Base-by-base conservation (phyloP, 2,888 invertebrate genomes). In the Harpalus rufipes region DNA sequence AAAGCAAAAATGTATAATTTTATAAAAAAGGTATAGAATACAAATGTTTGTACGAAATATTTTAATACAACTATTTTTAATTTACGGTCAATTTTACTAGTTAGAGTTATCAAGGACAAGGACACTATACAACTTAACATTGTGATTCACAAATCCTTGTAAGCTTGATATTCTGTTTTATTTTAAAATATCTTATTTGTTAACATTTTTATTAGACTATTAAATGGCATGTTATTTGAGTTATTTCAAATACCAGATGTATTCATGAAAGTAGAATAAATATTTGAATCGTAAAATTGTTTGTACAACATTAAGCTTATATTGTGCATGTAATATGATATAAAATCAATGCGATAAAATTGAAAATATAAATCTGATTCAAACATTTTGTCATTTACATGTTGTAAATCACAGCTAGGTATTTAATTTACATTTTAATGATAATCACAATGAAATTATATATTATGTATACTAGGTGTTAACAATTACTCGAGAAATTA, bases 291-390 rank as follows among this genome's bases (percentile, higher is more conserved):
- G 39, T 68, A 68, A 68, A 68, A 41, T 39, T 68, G 39, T 68
- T 68, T 68, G 39, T 14, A 68, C 32, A 68, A 68, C 25, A 32
- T 63, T 39, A 14, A 68, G 68, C 12, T 39, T 68, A 68, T 39
- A 14, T 68, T 68, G n/a, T 63, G 59, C 32, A 68, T 41, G 72
- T 72, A 72, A 44, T 44, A 10, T 74, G 16, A 74, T 74, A 74
- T 74, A 74, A 25, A 74, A 74, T 74, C 44, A 74, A 68, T 68
- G 68, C 68, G 6, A 74, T 74, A 74, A 44, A 74, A 74, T 18
- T 18, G 72, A 14, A 68, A 41, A 68, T 68, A 7, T 68, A 68
- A 68, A 39, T 68, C 14, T n/a, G 1, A 39, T 68, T 39, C n/a
- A 59, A 32, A 39, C 68, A 68, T 68, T 25, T 25, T 10, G 63